Conservation (phyloP, 2,113 vertebrate genomes). For the Fulmarus glacialis region DNA sequence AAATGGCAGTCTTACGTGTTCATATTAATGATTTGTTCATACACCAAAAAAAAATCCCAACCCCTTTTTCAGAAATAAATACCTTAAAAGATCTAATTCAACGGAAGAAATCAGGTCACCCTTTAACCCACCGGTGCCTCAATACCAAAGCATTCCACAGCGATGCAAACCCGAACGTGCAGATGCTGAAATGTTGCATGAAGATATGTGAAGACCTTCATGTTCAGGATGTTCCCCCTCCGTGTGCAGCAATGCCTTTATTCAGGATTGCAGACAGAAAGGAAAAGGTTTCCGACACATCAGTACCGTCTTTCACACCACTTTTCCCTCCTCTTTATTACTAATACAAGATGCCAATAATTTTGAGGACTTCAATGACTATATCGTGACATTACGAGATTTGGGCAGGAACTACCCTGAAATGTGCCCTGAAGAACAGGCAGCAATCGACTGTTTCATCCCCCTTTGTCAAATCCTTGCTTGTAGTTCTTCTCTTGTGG, state of each 20-base stretch:
- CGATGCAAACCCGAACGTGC: fast-evolving
- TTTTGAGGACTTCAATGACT: not conserved
- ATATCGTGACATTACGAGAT: fast-evolving
- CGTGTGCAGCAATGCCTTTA: no score
- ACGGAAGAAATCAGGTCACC: not conserved
- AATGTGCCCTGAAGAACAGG: not conserved
- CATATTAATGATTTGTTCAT: not conserved
- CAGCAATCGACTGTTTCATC: not conserved
- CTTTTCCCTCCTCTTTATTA: not conserved
- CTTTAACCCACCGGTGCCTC: not conserved
- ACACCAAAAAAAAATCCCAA: not conserved
- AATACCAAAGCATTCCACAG: not conserved
- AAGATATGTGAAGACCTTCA: fast-evolving
- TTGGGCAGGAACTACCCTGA: not conserved
- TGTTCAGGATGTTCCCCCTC: no score
- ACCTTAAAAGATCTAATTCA: not conserved
- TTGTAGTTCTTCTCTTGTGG: not conserved
- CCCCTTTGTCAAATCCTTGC: no score
- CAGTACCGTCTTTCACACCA: no score
- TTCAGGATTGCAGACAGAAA: not conserved
- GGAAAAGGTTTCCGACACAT: not conserved
- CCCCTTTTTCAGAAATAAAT: not conserved
- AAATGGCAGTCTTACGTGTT: not conserved
- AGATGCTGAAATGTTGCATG: not conserved
- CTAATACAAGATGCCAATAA: not conserved